These are phyloP conservation scores for Cephus cinctus DNA, from an alignment of 1,140 invertebrate genomes.

Conservation along the genomic window DNA sequence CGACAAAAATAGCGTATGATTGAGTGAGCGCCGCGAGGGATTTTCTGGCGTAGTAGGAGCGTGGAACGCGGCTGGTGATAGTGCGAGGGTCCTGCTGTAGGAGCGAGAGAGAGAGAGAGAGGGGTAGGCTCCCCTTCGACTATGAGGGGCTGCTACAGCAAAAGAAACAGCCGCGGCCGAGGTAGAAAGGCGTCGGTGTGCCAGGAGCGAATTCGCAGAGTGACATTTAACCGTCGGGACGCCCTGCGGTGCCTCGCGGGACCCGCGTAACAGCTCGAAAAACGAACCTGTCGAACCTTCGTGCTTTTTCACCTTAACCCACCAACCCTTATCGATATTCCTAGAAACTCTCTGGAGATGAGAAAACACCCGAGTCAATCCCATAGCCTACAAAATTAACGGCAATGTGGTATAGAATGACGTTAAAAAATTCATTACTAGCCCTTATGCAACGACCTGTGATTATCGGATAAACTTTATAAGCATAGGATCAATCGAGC, in stretches of 20 bases:
- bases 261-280: conserved; percentile 21
- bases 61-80: conserved; percentile 6
- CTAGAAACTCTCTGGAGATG: too few relatives aligned
- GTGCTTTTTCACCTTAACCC: conserved; percentile 8
- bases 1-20: conserved; percentile 53
- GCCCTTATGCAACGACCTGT: too few relatives aligned
- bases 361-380: too few relatives aligned
- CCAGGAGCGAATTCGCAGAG: conserved; percentile 15
- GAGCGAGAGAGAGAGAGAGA: too few relatives aligned
- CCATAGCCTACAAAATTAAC: too few relatives aligned
- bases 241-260: conserved; percentile 30
- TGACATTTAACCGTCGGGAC: conserved; percentile 38
- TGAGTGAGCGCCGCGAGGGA: conserved; percentile 53
- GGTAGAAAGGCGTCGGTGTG: conserved; percentile 16
- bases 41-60: conserved; percentile 40
- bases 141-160: background rate
- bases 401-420: too few relatives aligned
- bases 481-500: too few relatives aligned
- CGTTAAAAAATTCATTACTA: too few relatives aligned
- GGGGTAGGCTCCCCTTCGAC: too few relatives aligned
- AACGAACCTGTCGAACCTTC: conserved; percentile 22
- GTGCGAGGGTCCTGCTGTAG: too few relatives aligned
- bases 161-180: background rate
- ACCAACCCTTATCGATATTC: too few relatives aligned
- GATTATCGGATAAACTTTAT: too few relatives aligned